A percentile compares a stretch with the other conserved stretches of the same genome.
Evolutionary conservation across 2,797 vertebrate species (phyloP).

Genomic region (Pitangus sulphuratus): DNA sequence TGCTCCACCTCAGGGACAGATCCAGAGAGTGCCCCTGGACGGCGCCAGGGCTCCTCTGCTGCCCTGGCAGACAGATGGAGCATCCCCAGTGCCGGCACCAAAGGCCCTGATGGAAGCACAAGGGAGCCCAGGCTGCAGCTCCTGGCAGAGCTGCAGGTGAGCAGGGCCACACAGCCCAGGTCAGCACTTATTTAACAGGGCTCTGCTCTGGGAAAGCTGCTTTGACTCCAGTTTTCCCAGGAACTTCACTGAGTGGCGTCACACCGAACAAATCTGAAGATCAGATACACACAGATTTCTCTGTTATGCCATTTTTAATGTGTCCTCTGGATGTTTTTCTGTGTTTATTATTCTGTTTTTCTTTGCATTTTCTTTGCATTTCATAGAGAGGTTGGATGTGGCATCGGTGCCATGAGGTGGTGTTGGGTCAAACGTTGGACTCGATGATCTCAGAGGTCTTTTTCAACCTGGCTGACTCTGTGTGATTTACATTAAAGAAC

Average conservation of each 20-base stretch:
- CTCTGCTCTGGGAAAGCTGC: not conserved
- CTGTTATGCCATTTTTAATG: not conserved
- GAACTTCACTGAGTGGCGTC: not conserved
- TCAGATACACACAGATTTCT: not conserved
- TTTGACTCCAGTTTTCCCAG: not conserved
- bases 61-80: constrained; percentile 77
- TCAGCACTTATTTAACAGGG: not conserved
- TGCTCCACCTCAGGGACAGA: constrained; percentile 83
- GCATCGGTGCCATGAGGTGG: too few species aligned
- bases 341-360: not conserved
- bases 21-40: constrained; percentile 85
- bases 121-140: constrained; percentile 69
- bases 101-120: constrained; percentile 72
- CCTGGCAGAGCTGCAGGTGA: constrained; percentile 78
- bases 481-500: not conserved
- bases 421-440: too few species aligned
- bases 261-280: not conserved
- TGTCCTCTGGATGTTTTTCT: not conserved
- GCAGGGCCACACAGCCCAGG: constrained; percentile 22
- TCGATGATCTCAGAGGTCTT: too few species aligned
- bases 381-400: too few species aligned
- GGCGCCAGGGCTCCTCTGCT: constrained; percentile 82
- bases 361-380: not conserved
- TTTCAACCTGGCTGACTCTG: too few species aligned
- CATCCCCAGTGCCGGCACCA: constrained; percentile 85